A percentile compares a stretch with the other conserved stretches of the same genome.
Conservation (phyloP, 2,888 invertebrate genomes). For the Lepidocyrtoides sp. region DNA sequence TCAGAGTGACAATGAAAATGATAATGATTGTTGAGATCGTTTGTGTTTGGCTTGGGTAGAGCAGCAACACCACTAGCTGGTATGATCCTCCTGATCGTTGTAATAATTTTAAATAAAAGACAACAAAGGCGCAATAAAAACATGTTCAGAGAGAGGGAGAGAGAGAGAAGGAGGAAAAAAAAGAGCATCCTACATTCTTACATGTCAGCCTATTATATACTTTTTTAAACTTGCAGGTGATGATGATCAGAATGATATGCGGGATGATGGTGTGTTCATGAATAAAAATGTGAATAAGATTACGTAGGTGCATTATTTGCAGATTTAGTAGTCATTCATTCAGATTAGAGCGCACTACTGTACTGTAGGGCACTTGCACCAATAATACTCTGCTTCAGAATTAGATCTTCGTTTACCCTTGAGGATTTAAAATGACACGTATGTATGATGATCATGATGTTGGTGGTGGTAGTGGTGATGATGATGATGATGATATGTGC, state of each 20-base stretch:
- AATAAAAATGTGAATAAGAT: neutral
- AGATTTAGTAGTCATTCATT: conserved; percentile 17
- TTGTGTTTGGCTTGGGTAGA: neutral
- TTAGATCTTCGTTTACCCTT: conserved; percentile 36
- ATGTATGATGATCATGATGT: too few species aligned
- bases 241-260: neutral
- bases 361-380: neutral
- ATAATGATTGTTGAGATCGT: neutral
- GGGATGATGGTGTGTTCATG: neutral
- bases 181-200: too few species aligned
- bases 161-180: too few species aligned
- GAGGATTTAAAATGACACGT: conserved; percentile 27
- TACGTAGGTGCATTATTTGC: neutral
- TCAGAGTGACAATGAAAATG: conserved; percentile 16
- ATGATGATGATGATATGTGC: neutral
- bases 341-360: neutral
- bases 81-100: neutral
- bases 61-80: too few species aligned
- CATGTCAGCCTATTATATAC: too few species aligned
- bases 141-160: neutral
- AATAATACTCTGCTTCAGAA: too few species aligned
- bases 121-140: neutral
- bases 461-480: neutral
- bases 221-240: too few species aligned
- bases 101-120: neutral